phyloP scores from a whole-genome alignment of 2,888 invertebrate genomes.

The Andrena flavipes region DNA sequence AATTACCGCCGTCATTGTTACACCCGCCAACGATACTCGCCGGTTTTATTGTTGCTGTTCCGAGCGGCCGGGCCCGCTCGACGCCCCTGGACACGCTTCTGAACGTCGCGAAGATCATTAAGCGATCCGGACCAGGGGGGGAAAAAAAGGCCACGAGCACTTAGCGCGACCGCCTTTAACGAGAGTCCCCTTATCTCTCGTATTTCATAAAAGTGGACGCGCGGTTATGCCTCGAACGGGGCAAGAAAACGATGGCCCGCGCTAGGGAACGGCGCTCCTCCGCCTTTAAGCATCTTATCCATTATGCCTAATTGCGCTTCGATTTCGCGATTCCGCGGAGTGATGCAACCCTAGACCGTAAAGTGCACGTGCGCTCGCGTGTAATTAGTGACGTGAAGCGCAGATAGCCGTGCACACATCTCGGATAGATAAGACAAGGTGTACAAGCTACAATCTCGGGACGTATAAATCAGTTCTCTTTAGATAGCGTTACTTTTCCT shows the following conservation, averaged over 20 bases:
- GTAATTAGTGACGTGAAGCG: conserved; percentile 39
- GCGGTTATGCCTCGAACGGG: background rate
- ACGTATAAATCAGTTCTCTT: conserved; percentile 31
- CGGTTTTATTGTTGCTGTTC: conserved; percentile 21
- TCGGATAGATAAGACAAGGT: conserved; percentile 36
- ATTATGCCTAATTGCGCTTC: conserved; percentile 41
- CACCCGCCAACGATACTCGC: background rate
- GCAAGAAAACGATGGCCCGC: background rate
- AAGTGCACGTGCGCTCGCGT: conserved; percentile 35
- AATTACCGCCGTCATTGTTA: conserved; percentile 3
- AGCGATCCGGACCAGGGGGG: background rate
- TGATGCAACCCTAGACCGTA: conserved; percentile 26
- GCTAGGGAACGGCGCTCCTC: conserved; percentile 1
- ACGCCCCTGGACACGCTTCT: conserved; percentile 1
- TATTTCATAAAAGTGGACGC: conserved; percentile 15
- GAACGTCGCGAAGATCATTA: conserved; percentile 13
- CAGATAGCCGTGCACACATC: conserved; percentile 31
- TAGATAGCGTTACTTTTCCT: conserved; percentile 17
- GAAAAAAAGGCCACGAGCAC: background rate
- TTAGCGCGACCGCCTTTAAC: conserved; percentile 11
- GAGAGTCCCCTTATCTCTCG: conserved; percentile 15
- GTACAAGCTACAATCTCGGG: conserved; percentile 26
- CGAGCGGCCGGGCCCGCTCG: background rate
- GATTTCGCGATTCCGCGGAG: conserved; percentile 29
- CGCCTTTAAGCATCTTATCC: conserved; percentile 3